phyloP scores from a whole-genome alignment of 1,140 invertebrate species.

The Penaeus vannamei region DNA sequence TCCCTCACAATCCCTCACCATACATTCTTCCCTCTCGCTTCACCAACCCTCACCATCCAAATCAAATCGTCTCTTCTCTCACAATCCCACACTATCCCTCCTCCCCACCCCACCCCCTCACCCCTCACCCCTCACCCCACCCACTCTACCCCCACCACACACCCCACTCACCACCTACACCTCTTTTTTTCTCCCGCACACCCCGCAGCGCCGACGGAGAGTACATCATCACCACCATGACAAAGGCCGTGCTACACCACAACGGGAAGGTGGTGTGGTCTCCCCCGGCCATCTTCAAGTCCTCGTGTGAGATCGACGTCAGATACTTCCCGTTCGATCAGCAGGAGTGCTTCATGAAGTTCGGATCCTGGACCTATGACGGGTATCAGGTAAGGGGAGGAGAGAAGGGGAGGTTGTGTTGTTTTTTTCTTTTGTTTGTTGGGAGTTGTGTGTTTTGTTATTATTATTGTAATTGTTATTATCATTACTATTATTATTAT shows the following conservation, averaged over 20 bases:
- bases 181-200: conserved; percentile 36
- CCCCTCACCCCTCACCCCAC: too few species aligned
- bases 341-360: conserved; percentile 96
- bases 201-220: conserved; percentile 92
- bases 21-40: too few species aligned
- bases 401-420: neutral
- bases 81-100: too few species aligned
- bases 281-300: conserved; percentile 97
- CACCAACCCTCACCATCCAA: too few species aligned
- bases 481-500: too few species aligned
- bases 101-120: too few species aligned
- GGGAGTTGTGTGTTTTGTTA: neutral
- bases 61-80: too few species aligned
- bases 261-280: conserved; percentile 92
- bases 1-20: too few species aligned
- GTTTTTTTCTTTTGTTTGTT: neutral
- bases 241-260: conserved; percentile 92
- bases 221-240: conserved; percentile 98
- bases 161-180: neutral
- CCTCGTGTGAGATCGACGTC: conserved; percentile 97
- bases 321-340: conserved; percentile 97
- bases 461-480: neutral
- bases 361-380: conserved; percentile 98
- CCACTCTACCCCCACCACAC: too few species aligned
- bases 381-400: conserved; percentile 83